Conservation (phyloP, 2,888 invertebrate genomes). For the Ormia ochracea region DNA sequence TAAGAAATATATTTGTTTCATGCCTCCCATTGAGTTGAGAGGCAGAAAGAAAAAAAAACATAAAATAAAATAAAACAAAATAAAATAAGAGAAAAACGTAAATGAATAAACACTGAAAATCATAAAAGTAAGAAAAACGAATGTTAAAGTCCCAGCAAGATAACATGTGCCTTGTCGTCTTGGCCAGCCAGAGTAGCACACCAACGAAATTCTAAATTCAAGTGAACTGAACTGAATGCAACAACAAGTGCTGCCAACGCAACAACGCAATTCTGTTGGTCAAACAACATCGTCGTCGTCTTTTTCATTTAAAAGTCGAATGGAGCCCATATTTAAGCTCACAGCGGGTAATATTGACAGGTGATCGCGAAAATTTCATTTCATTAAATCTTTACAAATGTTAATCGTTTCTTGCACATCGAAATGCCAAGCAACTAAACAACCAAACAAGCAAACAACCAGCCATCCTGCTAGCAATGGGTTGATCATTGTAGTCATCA, state of each 20-base stretch:
- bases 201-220: constrained; percentile 8
- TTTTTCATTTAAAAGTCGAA: constrained; percentile 35
- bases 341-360: constrained; percentile 70
- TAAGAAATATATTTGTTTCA: constrained; percentile 48
- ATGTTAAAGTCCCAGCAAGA: constrained; percentile 6
- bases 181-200: neutral
- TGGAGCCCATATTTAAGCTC: constrained; percentile 66
- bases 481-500: constrained; percentile 29
- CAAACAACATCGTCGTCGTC: constrained; percentile 43
- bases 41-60: neutral
- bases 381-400: constrained; percentile 68
- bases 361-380: constrained; percentile 71
- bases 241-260: constrained; percentile 41
- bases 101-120: constrained; percentile 12
- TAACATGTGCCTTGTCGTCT: constrained; percentile 28
- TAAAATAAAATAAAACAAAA: too few relatives aligned
- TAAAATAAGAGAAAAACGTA: too few relatives aligned
- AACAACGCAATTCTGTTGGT: constrained; percentile 55
- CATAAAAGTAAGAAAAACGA: constrained; percentile 27
- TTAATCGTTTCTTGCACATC: constrained; percentile 61
- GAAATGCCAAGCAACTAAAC: constrained; percentile 27
- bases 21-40: constrained; percentile 57
- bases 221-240: constrained; percentile 23
- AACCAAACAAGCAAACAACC: neutral
- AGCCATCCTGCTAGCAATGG: constrained; percentile 36